These are phyloP conservation scores for Branchipolynoe longqiensis DNA, from an alignment of 2,888 invertebrate genomes.

Conservation along the genomic window DNA sequence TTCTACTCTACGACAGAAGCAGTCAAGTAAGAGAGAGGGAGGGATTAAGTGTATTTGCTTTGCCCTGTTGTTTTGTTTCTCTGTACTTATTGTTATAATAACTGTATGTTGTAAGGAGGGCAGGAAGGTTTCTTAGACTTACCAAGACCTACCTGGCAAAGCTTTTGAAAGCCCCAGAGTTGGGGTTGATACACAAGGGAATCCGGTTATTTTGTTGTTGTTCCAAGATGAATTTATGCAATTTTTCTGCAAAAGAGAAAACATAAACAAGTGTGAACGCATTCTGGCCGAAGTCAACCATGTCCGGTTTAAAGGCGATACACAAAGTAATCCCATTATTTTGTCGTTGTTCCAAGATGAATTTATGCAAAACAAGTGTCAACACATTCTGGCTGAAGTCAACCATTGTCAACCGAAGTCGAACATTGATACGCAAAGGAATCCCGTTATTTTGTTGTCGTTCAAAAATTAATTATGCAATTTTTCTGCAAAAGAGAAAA, in stretches of 20 bases:
- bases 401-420: no score
- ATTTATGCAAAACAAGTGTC: slow-evolving; percentile 91
- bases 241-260: slow-evolving; percentile 90
- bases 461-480: slow-evolving; percentile 99
- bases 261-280: background rate
- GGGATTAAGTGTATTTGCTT: slow-evolving; percentile 3
- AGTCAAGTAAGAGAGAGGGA: background rate
- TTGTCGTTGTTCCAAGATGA: slow-evolving; percentile 98
- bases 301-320: slow-evolving; percentile 99
- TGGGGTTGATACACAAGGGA: slow-evolving; percentile 99
- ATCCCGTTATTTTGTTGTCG: slow-evolving; percentile 97
- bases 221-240: slow-evolving; percentile 99
- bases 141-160: slow-evolving; percentile 94
- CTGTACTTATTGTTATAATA: no score
- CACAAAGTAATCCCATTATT: slow-evolving; percentile 98
- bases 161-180: slow-evolving; percentile 99
- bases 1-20: slow-evolving; percentile 15
- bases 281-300: no score
- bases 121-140: slow-evolving; percentile 55
- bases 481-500: slow-evolving; percentile 89
- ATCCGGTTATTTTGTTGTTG: slow-evolving; percentile 97
- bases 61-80: slow-evolving; percentile 20
- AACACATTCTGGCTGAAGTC: no score
- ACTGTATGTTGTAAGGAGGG: slow-evolving; percentile 30
- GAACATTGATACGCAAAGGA: slow-evolving; percentile 99